A percentile compares a stretch with the other conserved stretches of the same genome.
Evolutionary conservation across 2,888 invertebrate species (phyloP).

Genomic region (Plebejus argus): DNA sequence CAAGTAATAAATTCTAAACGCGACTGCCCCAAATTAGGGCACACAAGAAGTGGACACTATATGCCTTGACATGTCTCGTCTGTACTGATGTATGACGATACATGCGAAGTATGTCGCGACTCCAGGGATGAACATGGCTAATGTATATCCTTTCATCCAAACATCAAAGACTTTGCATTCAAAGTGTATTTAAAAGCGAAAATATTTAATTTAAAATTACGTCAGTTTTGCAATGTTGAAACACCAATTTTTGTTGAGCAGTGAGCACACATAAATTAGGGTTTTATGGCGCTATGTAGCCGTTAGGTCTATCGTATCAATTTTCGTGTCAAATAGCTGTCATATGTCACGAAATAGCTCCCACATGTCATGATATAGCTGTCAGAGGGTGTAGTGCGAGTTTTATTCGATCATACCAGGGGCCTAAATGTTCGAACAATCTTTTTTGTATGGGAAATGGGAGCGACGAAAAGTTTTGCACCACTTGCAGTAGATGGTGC

Average conservation of each 20-base stretch:
- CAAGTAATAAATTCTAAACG: neutral
- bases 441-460: no score
- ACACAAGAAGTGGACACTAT: neutral
- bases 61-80: neutral
- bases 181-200: conserved; percentile 5
- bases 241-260: neutral
- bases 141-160: conserved; percentile 7
- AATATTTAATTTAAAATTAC: neutral
- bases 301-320: no score
- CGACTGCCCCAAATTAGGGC: neutral
- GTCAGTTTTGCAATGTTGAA: neutral
- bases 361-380: no score
- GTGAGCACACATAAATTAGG: no score
- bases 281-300: no score
- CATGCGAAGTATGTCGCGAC: neutral
- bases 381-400: no score
- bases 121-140: neutral
- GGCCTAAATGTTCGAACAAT: no score
- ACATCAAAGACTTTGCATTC: conserved; percentile 8
- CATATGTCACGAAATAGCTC: no score
- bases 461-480: no score
- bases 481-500: no score
- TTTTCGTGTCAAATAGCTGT: no score
- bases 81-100: neutral
- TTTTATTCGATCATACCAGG: no score